Conservation (phyloP, 2,797 vertebrate species). For the Neomorphus geoffroyi region DNA sequence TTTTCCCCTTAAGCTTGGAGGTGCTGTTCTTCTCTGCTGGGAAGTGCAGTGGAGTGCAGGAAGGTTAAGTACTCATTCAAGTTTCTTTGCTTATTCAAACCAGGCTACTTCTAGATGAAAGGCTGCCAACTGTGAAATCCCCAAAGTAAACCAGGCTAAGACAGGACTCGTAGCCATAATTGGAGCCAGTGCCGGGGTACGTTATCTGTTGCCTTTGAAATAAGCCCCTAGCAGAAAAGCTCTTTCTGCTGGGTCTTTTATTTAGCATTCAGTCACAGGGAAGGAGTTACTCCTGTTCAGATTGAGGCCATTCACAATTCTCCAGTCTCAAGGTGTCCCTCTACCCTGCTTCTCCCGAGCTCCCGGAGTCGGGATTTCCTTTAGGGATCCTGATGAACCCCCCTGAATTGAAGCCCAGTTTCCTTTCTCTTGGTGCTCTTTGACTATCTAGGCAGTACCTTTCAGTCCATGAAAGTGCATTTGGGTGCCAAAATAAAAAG, state of each 20-base stretch:
- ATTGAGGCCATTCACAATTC: neutral
- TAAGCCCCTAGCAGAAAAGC: conserved; percentile 42
- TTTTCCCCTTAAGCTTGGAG: conserved; percentile 44
- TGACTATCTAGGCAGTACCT: neutral
- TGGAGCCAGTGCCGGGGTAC: conserved; percentile 29
- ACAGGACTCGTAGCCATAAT: conserved; percentile 57
- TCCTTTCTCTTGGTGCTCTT: neutral
- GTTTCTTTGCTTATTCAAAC: conserved; percentile 69
- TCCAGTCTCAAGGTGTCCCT: neutral
- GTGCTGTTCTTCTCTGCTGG: conserved; percentile 58
- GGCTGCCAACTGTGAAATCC: conserved; percentile 63
- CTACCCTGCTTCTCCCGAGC: neutral
- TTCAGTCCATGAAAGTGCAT: neutral
- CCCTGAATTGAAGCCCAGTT: neutral
- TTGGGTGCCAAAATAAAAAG: neutral
- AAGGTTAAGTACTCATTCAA: conserved; percentile 65
- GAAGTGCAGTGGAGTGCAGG: conserved; percentile 49
- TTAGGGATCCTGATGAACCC: neutral
- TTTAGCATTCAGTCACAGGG: neutral
- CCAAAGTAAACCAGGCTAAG: conserved; percentile 57
- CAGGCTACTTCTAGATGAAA: conserved; percentile 61
- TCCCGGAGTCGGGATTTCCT: neutral
- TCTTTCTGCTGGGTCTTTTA: conserved; percentile 10
- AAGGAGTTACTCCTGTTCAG: neutral
- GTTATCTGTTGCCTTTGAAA: conserved; percentile 60